phyloP scores from a whole-genome alignment of 2,113 vertebrate species.

The Cynoglossus semilaevis region DNA sequence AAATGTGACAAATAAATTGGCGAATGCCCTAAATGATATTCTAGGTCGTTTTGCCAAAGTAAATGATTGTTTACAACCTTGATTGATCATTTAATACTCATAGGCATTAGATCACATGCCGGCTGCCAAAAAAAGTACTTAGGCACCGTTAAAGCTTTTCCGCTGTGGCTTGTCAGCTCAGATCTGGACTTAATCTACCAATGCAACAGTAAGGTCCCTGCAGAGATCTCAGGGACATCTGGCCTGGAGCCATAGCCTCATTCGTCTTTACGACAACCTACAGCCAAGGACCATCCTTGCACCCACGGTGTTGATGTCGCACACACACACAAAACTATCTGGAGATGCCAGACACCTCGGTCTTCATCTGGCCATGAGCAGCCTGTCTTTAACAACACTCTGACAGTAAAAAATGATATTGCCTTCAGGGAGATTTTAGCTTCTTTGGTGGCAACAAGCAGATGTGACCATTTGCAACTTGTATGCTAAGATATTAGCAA shows the following conservation, averaged over 20 bases:
- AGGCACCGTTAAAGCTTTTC: slow-evolving; percentile 5
- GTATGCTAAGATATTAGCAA: slow-evolving; percentile 33
- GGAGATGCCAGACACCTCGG: slow-evolving; percentile 48
- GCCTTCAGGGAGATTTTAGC: slow-evolving; percentile 7
- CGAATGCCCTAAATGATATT: no score
- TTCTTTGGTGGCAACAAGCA: slow-evolving; percentile 31
- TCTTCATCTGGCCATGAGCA: slow-evolving; percentile 47
- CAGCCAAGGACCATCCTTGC: slow-evolving; percentile 28
- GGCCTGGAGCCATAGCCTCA: slow-evolving; percentile 55
- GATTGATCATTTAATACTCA: no score
- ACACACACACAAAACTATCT: no score
- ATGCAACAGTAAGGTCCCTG: slow-evolving; percentile 56
- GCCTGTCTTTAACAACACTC: slow-evolving; percentile 12
- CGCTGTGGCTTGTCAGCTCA: slow-evolving; percentile 60
- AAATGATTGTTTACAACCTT: no score
- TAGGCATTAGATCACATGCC: slow-evolving; percentile 3
- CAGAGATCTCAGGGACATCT: slow-evolving; percentile 47
- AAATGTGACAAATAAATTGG: no score
- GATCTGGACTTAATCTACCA: slow-evolving; percentile 75
- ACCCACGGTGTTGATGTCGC: slow-evolving; percentile 22
- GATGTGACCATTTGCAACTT: slow-evolving; percentile 27
- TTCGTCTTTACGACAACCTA: slow-evolving; percentile 65
- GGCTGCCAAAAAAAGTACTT: no score
- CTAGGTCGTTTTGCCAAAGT: no score
- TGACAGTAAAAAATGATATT: slow-evolving; percentile 29